Evolutionary conservation across 2,113 vertebrate species (phyloP), one percentile per base, ranked within the genome.

Genomic region (Poecile atricapillus): DNA sequence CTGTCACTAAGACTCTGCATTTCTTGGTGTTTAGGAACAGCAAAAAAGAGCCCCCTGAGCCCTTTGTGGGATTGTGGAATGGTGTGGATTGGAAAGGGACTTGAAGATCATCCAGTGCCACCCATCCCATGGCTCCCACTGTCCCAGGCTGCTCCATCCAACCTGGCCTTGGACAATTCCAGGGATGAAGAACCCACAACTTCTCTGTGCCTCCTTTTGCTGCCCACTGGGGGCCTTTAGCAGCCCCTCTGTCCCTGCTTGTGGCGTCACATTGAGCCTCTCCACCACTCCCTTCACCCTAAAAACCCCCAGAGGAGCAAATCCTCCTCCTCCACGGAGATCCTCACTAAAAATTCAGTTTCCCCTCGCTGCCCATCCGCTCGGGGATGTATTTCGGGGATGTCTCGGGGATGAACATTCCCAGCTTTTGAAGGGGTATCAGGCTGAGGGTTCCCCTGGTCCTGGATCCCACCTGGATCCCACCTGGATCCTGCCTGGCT

Each of bases 1-100:
- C 24, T 5, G 1, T 52, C 16, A 5, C 19, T 21, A 25, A 18
- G 27, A 19, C 0, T 0, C 17, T 4, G 4, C 1, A 0, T 28
- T 84, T 69, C 59, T 30, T 44, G 43, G 46, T 47, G 41, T 13
- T 31, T 9, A 27, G 50, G 41, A 44, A 16, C 44, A 64, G 31
- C 0, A 23, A 15, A 9, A 19, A 9, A n/a, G 21, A 50, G 20
- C 1, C 1, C 33, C 4, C 43, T 1, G 33, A 70, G 37, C 37
- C 4, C 16, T 44, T 9, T 19, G 9, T 3, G 25, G 44, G 23
- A 27, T 5, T 3, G 4, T 23, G 37, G 59, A 41, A n/a, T 4
- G 30, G 15, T 27, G 44, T 21, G 58, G 58, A 2, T 37, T 25
- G 33, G 33, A 31, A 53, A 30, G 16, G 22, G 23, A 9, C 17